phyloP scores from a whole-genome alignment of 2,888 invertebrate species.

The Deilephila porcellus region DNA sequence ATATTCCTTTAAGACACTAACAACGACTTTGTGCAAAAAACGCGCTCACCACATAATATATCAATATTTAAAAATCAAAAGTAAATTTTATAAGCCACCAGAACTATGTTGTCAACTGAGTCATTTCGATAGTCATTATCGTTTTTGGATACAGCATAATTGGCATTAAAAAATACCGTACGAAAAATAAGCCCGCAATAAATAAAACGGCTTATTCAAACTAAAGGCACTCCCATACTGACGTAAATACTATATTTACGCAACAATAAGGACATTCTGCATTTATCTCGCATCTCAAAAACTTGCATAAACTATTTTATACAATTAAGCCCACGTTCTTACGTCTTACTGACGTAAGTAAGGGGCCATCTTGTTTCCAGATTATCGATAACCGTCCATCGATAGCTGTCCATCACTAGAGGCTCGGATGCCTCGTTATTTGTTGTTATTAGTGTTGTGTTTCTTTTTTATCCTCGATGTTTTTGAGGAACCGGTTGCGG shows the following conservation, averaged over 20 bases:
- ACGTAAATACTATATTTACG: slow-evolving; percentile 1
- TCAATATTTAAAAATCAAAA: too few species aligned
- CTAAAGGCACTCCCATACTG: not conserved
- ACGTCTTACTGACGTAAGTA: slow-evolving; percentile 13
- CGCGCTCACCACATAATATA: too few species aligned
- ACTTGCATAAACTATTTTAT: slow-evolving; percentile 8
- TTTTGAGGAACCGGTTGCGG: slow-evolving; percentile 77
- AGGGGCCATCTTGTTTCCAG: slow-evolving; percentile 21
- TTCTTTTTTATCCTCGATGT: slow-evolving; percentile 75
- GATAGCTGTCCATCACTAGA: slow-evolving; percentile 54
- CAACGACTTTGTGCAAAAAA: too few species aligned
- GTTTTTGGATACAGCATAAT: not conserved
- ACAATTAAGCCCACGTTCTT: slow-evolving; percentile 21
- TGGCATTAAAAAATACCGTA: not conserved
- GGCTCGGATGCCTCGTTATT: slow-evolving; percentile 76
- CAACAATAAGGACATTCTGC: not conserved
- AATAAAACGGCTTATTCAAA: not conserved
- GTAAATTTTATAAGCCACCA: too few species aligned
- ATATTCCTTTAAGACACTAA: too few species aligned
- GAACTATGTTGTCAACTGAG: too few species aligned
- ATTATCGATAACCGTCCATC: slow-evolving; percentile 55
- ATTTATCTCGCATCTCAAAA: slow-evolving; percentile 11
- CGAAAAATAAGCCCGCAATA: not conserved
- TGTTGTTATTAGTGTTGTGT: slow-evolving; percentile 82
- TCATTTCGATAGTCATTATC: too few species aligned